Percentiles rank a stretch among this genome's conserved stretches.
phyloP scores from a whole-genome alignment of 2,797 vertebrate species.

The Kryptolebias ocellatus region DNA sequence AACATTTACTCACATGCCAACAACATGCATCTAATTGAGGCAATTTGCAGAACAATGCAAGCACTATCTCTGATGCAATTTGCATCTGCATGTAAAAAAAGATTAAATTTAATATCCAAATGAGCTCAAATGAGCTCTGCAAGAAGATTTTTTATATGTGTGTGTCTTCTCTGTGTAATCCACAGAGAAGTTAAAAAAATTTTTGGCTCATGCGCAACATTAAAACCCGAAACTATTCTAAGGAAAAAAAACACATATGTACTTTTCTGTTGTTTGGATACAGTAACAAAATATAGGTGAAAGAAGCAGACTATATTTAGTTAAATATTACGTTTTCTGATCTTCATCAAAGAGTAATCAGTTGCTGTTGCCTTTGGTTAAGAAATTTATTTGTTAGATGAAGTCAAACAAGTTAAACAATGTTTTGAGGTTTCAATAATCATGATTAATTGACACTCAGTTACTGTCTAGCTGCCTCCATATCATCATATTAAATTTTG shows the following conservation, averaged over 20 bases:
- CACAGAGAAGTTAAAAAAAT: conserved; percentile 52
- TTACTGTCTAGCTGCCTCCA: too few relatives aligned
- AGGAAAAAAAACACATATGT: conserved; percentile 17
- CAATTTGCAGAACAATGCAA: conserved; percentile 22
- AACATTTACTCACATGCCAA: conserved; percentile 40
- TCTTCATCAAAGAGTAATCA: too few relatives aligned
- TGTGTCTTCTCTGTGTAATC: conserved; percentile 25
- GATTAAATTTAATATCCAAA: conserved; percentile 67
- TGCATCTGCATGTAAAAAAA: conserved; percentile 49
- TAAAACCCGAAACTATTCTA: conserved; percentile 29
- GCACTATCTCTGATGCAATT: conserved; percentile 59
- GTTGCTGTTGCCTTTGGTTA: conserved; percentile 32
- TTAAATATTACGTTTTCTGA: too few relatives aligned
- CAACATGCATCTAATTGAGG: conserved; percentile 13
- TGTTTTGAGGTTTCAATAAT: conserved; percentile 6
- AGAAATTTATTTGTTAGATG: conserved; percentile 14
- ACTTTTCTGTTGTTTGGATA: conserved; percentile 24
- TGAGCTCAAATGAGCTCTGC: conserved; percentile 60
- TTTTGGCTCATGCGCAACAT: conserved; percentile 9
- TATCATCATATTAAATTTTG: too few relatives aligned
- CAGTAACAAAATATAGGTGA: conserved; percentile 1
- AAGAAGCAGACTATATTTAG: too few relatives aligned
- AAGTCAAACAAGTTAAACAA: conserved; percentile 12
- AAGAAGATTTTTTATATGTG: conserved; percentile 41
- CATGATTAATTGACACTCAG: too few relatives aligned